Percentiles rank a stretch among this genome's conserved stretches.
These are phyloP conservation scores for Podargus strigoides DNA, from an alignment of 2,797 vertebrate genomes.

Conservation along the genomic window DNA sequence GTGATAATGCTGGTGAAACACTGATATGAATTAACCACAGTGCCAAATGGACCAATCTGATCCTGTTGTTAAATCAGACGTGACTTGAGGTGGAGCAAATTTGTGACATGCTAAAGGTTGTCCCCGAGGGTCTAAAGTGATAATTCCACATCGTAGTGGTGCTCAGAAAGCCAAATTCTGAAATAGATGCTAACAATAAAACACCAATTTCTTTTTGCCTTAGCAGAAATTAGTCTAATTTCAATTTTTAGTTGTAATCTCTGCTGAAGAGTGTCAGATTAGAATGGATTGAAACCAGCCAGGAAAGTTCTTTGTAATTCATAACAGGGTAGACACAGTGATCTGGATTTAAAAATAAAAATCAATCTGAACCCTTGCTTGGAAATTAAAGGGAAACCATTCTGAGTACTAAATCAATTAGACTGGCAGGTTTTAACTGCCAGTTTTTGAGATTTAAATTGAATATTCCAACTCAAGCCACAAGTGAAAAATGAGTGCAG, in stretches of 20 bases:
- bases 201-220: neutral
- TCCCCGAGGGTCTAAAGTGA: neutral
- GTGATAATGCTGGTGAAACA: neutral
- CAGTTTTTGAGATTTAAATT: slow-evolving; percentile 12
- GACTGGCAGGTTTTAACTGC: neutral
- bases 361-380: neutral
- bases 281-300: neutral
- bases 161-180: neutral
- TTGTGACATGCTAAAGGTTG: neutral
- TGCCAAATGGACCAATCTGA: rapidly evolving
- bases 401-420: slow-evolving; percentile 24
- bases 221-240: slow-evolving; percentile 7
- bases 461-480: neutral
- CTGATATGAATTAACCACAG: neutral
- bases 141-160: neutral
- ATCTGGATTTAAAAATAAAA: slow-evolving; percentile 49
- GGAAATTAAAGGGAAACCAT: slow-evolving; percentile 2
- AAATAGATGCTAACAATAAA: neutral
- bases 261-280: neutral
- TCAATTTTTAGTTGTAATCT: neutral
- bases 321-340: neutral
- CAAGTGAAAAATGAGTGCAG: neutral
- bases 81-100: neutral
- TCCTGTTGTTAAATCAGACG: neutral
- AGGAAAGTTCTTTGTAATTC: slow-evolving; percentile 17